Conservation (phyloP, 2,797 vertebrate genomes). For the Notamacropus eugenii region DNA sequence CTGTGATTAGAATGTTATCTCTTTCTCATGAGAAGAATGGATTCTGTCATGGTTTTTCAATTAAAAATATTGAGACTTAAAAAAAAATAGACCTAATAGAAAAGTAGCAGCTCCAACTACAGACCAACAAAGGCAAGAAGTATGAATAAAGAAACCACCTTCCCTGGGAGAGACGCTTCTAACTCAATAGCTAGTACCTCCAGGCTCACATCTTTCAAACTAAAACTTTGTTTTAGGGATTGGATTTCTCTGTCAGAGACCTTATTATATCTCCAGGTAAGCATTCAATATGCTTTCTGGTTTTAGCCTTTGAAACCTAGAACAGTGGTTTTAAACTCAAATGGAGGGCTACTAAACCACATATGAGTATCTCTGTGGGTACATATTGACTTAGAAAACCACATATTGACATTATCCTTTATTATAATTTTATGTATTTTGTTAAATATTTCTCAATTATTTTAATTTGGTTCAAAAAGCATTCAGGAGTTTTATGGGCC, state of each 20-base stretch:
- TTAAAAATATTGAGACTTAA: too few relatives aligned
- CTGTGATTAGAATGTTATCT: too few relatives aligned
- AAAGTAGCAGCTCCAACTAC: too few relatives aligned
- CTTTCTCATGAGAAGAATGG: too few relatives aligned
- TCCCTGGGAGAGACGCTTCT: not conserved
- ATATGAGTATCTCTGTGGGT: not conserved
- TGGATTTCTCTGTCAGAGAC: not conserved
- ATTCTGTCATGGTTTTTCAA: too few relatives aligned
- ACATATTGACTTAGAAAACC: not conserved
- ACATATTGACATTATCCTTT: not conserved
- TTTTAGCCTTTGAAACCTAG: not conserved
- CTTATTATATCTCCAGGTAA: not conserved
- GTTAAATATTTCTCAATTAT: not conserved
- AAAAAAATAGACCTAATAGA: too few relatives aligned
- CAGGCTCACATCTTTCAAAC: not conserved
- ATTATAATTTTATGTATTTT: not conserved
- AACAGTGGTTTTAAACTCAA: not conserved
- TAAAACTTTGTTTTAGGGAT: not conserved
- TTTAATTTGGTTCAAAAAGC: not conserved
- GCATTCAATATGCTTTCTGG: not conserved
- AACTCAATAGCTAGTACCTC: not conserved
- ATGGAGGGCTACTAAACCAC: not conserved
- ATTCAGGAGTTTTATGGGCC: not conserved
- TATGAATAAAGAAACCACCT: too few relatives aligned
- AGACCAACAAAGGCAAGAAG: too few relatives aligned